These are phyloP conservation scores for Burhinus bistriatus DNA, from an alignment of 2,113 vertebrate species.

Conservation along the genomic window DNA sequence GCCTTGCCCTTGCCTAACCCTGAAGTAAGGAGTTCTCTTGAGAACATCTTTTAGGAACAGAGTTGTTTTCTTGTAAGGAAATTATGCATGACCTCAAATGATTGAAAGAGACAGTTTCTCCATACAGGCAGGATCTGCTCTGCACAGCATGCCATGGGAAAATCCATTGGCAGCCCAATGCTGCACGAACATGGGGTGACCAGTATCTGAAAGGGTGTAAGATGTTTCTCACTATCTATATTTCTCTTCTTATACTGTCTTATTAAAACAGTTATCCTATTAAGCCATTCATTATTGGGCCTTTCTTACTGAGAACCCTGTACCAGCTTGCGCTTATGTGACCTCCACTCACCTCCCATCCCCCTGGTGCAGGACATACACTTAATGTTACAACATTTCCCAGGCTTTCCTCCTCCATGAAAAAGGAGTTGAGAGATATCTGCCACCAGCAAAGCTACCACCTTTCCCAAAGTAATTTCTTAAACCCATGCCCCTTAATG, in stretches of 20 bases:
- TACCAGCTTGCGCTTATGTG: neutral
- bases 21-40: too few species aligned
- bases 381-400: neutral
- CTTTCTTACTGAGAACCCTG: neutral
- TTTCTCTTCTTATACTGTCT: neutral
- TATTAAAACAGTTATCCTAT: neutral
- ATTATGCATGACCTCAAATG: too few species aligned
- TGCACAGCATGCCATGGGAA: too few species aligned
- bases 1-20: too few species aligned
- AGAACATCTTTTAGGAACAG: too few species aligned
- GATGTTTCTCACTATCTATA: neutral
- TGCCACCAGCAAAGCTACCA: neutral
- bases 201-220: neutral
- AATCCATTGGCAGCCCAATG: too few species aligned
- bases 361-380: neutral
- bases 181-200: accelerated
- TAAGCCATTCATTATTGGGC: neutral
- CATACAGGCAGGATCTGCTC: too few species aligned
- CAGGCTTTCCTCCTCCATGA: neutral
- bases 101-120: too few species aligned
- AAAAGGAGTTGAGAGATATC: neutral
- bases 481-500: accelerated
- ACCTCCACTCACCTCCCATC: accelerated
- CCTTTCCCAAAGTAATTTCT: neutral
- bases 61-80: too few species aligned